These are phyloP conservation scores for Drosophila paucipuncta DNA, from an alignment of 2,888 invertebrate species.

Conservation along the genomic window DNA sequence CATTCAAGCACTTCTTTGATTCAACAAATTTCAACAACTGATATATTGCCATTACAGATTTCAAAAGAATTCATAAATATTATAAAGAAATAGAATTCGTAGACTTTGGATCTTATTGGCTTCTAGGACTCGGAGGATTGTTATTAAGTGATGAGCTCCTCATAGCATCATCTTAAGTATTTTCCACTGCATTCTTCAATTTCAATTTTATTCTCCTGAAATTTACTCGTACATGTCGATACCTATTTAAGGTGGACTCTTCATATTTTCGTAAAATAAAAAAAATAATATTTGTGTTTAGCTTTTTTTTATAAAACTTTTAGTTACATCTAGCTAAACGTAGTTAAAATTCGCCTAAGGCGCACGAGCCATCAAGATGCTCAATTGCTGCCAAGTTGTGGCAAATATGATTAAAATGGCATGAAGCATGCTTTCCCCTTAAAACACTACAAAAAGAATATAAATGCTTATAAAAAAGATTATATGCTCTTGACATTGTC, in stretches of 20 bases:
- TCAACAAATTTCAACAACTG: neutral
- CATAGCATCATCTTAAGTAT: neutral
- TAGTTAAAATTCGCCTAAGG: neutral
- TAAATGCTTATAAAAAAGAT: neutral
- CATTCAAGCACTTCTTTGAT: neutral
- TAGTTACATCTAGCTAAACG: neutral
- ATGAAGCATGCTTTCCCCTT: conserved; percentile 36
- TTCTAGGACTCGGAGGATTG: too few relatives aligned
- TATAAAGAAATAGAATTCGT: neutral
- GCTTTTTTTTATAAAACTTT: neutral
- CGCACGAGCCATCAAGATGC: conserved; percentile 12
- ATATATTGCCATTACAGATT: neutral
- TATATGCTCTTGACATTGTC: neutral
- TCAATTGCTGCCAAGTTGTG: conserved; percentile 12
- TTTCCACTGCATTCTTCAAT: neutral
- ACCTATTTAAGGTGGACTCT: neutral
- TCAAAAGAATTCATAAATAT: neutral
- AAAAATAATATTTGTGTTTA: neutral
- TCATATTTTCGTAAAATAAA: neutral
- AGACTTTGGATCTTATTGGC: neutral
- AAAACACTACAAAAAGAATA: conserved; percentile 1
- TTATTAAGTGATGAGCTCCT: neutral
- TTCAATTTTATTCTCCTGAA: neutral
- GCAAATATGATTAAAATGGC: conserved; percentile 43
- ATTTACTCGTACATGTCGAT: neutral